A percentile compares a stretch with the other conserved stretches of the same genome.
phyloP scores from a whole-genome alignment of 2,888 invertebrate species.

The Noctua janthe region DNA sequence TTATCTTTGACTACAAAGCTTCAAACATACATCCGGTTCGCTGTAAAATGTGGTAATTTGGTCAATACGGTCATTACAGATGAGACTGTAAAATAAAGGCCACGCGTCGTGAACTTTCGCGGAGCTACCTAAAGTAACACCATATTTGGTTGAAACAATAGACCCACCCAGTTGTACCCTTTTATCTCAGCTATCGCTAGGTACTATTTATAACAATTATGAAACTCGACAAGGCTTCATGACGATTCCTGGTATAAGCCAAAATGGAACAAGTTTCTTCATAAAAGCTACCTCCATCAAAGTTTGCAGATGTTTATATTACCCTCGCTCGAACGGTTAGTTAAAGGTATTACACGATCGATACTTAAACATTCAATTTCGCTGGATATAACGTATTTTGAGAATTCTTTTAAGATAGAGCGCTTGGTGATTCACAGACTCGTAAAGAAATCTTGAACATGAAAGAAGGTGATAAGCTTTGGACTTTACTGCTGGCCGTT shows the following conservation, averaged over 20 bases:
- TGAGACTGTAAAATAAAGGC: neutral
- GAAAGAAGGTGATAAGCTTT: slow-evolving; percentile 36
- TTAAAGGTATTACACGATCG: slow-evolving; percentile 54
- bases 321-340: slow-evolving; percentile 55
- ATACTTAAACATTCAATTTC: slow-evolving; percentile 50
- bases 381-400: slow-evolving; percentile 29
- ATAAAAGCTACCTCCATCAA: slow-evolving; percentile 47
- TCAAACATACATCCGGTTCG: neutral
- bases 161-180: neutral
- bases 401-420: slow-evolving; percentile 21
- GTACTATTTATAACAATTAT: slow-evolving; percentile 23
- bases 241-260: slow-evolving; percentile 30
- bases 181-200: neutral
- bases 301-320: slow-evolving; percentile 57
- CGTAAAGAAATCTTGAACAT: slow-evolving; percentile 41
- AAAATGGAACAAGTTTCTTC: slow-evolving; percentile 47
- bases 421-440: slow-evolving; percentile 24
- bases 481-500: slow-evolving; percentile 40
- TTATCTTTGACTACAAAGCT: neutral
- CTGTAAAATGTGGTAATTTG: slow-evolving; percentile 7
- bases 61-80: neutral
- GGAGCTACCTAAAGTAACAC: neutral
- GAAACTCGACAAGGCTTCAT: slow-evolving; percentile 8
- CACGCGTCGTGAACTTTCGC: neutral
- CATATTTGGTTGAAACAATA: neutral